Evolutionary conservation across 1,140 invertebrate genomes (phyloP).

Genomic region (Theocolax elegans): DNA sequence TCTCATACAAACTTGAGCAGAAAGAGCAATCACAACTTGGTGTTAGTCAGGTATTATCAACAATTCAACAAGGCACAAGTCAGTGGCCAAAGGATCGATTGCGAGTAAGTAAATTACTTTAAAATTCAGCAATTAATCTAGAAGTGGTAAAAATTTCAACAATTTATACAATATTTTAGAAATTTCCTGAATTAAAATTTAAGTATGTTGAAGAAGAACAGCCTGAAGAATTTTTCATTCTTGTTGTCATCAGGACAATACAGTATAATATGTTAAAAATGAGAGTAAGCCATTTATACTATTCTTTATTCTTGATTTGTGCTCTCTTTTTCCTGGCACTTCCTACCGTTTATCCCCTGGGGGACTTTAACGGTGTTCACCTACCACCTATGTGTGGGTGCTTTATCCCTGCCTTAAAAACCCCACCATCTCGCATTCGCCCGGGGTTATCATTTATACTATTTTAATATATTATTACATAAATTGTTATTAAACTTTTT

Average conservation of each 20-base stretch:
- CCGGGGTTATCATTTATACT: too few relatives aligned
- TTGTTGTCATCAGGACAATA: slow-evolving; percentile 95
- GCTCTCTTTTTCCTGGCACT: too few relatives aligned
- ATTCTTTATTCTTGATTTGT: too few relatives aligned
- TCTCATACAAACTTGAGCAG: slow-evolving; percentile 83
- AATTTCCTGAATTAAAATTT: slow-evolving; percentile 98
- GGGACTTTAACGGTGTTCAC: too few relatives aligned
- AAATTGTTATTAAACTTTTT: slow-evolving; percentile 9
- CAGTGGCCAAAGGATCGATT: slow-evolving; percentile 93
- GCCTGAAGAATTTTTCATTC: slow-evolving; percentile 93
- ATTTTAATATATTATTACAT: slow-evolving; percentile 1
- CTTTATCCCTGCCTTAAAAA: too few relatives aligned
- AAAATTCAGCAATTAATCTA: too few relatives aligned
- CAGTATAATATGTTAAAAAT: slow-evolving; percentile 98
- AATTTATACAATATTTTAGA: too few relatives aligned
- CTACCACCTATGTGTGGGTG: too few relatives aligned
- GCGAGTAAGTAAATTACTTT: slow-evolving; percentile 72
- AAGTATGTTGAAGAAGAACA: slow-evolving; percentile 99
- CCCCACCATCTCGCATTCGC: too few relatives aligned
- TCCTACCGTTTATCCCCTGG: too few relatives aligned
- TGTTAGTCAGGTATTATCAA: slow-evolving; percentile 84
- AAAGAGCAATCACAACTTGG: slow-evolving; percentile 75
- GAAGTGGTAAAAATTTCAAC: too few relatives aligned
- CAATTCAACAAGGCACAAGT: slow-evolving; percentile 87
- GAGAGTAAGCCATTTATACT: slow-evolving; percentile 77